Evolutionary conservation across 2,797 vertebrate genomes (phyloP).

Genomic region (Prunella strophiata): DNA sequence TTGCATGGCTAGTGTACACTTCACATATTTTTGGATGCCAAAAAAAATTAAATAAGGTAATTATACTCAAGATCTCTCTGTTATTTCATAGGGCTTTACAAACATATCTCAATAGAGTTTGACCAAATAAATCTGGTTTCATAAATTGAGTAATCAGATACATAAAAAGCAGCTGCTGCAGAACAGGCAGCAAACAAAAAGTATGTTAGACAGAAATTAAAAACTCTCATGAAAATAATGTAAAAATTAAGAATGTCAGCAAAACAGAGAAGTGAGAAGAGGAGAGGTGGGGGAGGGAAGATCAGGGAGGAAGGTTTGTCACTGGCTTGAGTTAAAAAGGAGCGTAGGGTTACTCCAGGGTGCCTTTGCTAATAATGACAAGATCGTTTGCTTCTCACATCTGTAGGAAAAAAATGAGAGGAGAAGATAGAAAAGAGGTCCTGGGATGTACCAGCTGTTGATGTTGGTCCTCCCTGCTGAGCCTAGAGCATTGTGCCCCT

Average conservation of each 20-base stretch:
- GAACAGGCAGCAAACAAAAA: not conserved
- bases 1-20: not conserved
- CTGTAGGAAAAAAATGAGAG: conserved; percentile 71
- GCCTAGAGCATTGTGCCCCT: conserved; percentile 66
- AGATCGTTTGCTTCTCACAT: conserved; percentile 66
- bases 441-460: conserved; percentile 85
- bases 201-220: not conserved
- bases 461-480: conserved; percentile 80
- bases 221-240: not conserved
- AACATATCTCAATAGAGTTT: not conserved
- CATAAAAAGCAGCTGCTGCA: not conserved
- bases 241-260: not conserved
- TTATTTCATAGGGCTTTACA: not conserved
- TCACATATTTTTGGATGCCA: not conserved
- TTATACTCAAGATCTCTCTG: not conserved
- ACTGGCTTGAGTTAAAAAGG: not conserved
- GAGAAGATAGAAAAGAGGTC: conserved; percentile 68
- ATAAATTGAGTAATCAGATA: not conserved
- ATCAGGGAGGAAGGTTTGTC: not conserved
- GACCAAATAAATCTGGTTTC: not conserved
- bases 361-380: conserved; percentile 69
- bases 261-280: not conserved
- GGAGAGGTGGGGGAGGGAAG: not conserved
- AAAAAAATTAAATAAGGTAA: not conserved
- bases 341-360: conserved; percentile 20